Conservation (phyloP, 2,888 invertebrate genomes). For the Hypolimnas misippus region DNA sequence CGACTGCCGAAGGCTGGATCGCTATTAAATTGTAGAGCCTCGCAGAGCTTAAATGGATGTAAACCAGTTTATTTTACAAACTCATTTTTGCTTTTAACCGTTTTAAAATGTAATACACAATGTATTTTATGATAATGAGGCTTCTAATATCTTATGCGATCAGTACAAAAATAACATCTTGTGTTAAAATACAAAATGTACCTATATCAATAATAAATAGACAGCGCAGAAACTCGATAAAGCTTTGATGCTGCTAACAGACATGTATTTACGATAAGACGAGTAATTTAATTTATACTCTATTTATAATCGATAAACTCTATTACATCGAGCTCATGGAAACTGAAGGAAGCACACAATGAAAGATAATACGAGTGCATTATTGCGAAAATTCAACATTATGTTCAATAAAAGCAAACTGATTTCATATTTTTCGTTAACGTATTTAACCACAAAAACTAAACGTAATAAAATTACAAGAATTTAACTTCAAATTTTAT, state of each 20-base stretch:
- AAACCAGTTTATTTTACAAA: slow-evolving; percentile 55
- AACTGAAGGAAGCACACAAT: no score
- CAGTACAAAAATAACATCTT: no score
- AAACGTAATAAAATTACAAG: not conserved
- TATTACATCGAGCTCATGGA: not conserved
- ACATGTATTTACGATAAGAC: not conserved
- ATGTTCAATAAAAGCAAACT: not conserved
- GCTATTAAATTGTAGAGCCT: slow-evolving; percentile 62
- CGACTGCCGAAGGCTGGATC: slow-evolving; percentile 58
- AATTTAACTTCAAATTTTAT: not conserved
- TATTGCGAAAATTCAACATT: not conserved
- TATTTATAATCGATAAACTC: not conserved
- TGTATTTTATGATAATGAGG: not conserved
- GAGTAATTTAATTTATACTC: not conserved
- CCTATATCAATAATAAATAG: not conserved
- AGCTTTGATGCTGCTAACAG: not conserved
- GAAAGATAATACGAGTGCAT: no score
- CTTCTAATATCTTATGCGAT: not conserved
- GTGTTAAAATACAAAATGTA: not conserved
- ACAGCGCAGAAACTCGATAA: not conserved
- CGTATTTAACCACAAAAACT: not conserved
- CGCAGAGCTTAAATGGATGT: slow-evolving; percentile 56
- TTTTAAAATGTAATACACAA: slow-evolving; percentile 7
- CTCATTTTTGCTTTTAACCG: slow-evolving; percentile 39
- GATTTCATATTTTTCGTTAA: not conserved